phyloP scores from a whole-genome alignment of 2,797 vertebrate species.

The Tympanoctomys barrerae region DNA sequence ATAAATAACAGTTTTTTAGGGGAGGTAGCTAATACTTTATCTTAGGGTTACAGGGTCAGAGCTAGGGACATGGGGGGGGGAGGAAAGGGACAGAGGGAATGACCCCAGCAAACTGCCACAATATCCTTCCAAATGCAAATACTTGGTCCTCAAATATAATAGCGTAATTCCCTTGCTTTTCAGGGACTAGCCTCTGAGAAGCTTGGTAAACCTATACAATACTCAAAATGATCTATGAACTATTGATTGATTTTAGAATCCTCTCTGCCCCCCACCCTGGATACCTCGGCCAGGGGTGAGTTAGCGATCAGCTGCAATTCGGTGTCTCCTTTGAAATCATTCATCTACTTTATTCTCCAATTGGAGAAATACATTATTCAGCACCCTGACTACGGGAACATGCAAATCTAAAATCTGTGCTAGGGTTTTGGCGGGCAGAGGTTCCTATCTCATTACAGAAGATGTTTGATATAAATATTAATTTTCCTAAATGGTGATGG shows the following conservation, averaged over 20 bases:
- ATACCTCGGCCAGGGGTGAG: slow-evolving; percentile 25
- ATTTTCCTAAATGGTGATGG: slow-evolving; percentile 60
- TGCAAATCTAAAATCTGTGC: slow-evolving; percentile 58
- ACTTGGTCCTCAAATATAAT: slow-evolving; percentile 3
- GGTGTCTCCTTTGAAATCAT: slow-evolving; percentile 63
- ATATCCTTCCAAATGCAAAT: slow-evolving; percentile 40
- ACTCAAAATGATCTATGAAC: slow-evolving; percentile 27
- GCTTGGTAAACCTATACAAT: slow-evolving; percentile 40
- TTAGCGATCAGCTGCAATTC: slow-evolving; percentile 54
- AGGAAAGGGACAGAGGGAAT: neutral
- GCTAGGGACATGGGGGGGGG: neutral
- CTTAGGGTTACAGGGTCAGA: neutral
- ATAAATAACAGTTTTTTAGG: neutral
- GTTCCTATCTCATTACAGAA: slow-evolving; percentile 71
- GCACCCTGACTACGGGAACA: slow-evolving; percentile 45
- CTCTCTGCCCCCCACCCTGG: neutral
- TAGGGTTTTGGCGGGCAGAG: slow-evolving; percentile 67
- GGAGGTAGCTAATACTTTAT: neutral
- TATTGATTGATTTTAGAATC: slow-evolving; percentile 49
- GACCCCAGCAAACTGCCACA: neutral
- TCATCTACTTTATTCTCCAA: slow-evolving; percentile 70
- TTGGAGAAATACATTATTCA: slow-evolving; percentile 75
- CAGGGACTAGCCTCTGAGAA: neutral
- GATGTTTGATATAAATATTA: slow-evolving; percentile 75
- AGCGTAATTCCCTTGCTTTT: neutral